A percentile compares a stretch with the other conserved stretches of the same genome.
Conservation (phyloP, 2,113 vertebrate genomes). For the Otus sunia region DNA sequence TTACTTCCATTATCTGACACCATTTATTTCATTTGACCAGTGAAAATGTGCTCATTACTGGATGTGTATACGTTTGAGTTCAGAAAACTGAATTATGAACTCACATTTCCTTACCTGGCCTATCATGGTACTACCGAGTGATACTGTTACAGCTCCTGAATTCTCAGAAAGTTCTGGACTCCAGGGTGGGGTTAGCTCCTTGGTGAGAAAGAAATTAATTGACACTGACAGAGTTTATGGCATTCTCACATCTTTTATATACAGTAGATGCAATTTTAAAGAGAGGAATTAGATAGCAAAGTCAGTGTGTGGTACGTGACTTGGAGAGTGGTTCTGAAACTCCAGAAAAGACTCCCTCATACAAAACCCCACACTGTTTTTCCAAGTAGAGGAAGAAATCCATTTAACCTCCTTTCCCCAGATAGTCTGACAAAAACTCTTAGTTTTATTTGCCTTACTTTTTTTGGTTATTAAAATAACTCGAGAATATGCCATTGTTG, state of each 20-base stretch:
- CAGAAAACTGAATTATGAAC: background rate
- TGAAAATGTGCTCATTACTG: background rate
- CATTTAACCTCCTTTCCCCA: background rate
- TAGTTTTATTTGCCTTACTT: background rate
- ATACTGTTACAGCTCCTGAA: conserved; percentile 40
- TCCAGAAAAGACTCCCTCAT: background rate
- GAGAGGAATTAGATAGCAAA: background rate
- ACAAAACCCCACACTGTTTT: background rate
- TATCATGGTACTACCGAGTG: conserved; percentile 23
- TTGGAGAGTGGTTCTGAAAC: background rate
- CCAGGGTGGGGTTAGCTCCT: conserved; percentile 15
- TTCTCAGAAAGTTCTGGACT: conserved; percentile 22
- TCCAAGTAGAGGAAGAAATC: background rate
- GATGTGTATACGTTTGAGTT: background rate
- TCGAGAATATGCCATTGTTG: background rate
- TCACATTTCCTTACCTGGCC: conserved; percentile 36
- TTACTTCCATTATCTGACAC: background rate
- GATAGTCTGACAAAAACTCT: background rate
- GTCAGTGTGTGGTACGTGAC: background rate
- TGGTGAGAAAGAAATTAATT: conserved; percentile 18
- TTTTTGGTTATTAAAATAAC: background rate
- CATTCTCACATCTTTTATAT: background rate
- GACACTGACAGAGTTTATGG: background rate
- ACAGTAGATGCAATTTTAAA: background rate
- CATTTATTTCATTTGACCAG: background rate